Conservation (phyloP, 2,113 vertebrate genomes). For the Vicugna pacos region DNA sequence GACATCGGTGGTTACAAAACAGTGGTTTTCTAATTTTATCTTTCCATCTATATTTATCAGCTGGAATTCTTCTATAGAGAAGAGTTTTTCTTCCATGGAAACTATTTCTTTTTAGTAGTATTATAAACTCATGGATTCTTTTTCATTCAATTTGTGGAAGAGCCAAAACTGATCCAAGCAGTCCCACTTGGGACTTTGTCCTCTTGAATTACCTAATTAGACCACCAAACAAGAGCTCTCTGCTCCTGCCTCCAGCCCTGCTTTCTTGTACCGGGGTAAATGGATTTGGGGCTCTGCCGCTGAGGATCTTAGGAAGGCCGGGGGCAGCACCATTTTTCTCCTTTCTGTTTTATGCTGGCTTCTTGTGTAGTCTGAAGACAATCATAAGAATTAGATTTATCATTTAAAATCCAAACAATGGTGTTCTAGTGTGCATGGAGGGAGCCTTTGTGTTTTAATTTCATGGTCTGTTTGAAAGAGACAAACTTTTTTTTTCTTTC, state of each 20-base stretch:
- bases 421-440: background rate
- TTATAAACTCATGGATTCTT: background rate
- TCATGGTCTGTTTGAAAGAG: conserved; percentile 45
- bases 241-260: background rate
- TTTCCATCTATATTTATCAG: background rate
- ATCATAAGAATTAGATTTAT: background rate
- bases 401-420: conserved; percentile 41
- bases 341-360: background rate
- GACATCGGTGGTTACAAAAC: background rate
- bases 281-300: background rate
- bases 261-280: background rate
- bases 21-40: background rate
- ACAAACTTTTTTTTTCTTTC: background rate
- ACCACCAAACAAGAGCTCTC: background rate
- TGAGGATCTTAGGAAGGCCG: background rate
- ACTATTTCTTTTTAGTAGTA: background rate
- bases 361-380: background rate
- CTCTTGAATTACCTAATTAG: background rate
- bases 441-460: background rate
- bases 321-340: background rate
- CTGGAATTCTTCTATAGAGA: background rate
- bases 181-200: background rate
- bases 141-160: background rate
- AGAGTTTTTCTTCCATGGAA: background rate
- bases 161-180: background rate